Evolutionary conservation across 2,888 invertebrate genomes (phyloP).

Genomic region (Plebejus anna): DNA sequence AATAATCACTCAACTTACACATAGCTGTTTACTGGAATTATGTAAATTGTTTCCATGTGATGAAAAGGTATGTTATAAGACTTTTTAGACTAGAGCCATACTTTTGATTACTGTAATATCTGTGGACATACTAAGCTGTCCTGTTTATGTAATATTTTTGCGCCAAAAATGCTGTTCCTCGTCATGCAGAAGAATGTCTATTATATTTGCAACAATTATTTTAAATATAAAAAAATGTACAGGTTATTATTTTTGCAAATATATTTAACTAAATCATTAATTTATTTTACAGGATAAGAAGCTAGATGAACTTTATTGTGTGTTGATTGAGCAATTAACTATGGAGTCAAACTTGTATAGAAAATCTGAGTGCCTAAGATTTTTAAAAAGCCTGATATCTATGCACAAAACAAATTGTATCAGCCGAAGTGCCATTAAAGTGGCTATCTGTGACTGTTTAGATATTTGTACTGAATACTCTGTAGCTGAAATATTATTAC

Average conservation of each 20-base stretch:
- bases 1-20: constrained; percentile 51
- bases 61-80: constrained; percentile 47
- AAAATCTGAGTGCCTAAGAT: constrained; percentile 55
- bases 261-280: neutral
- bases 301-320: constrained; percentile 53
- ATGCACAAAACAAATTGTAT: constrained; percentile 57
- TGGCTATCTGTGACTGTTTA: constrained; percentile 57
- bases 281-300: constrained; percentile 50
- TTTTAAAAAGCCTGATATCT: constrained; percentile 51
- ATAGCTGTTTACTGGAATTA: constrained; percentile 50
- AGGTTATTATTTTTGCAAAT: neutral
- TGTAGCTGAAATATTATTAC: constrained; percentile 55
- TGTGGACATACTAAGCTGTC: neutral
- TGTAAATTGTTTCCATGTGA: constrained; percentile 50
- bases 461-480: constrained; percentile 55
- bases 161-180: too few relatives aligned
- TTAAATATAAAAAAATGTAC: neutral
- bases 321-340: constrained; percentile 53
- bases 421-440: constrained; percentile 50
- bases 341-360: constrained; percentile 61
- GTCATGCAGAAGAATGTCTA: too few relatives aligned
- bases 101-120: neutral
- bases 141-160: neutral
- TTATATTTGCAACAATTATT: too few relatives aligned
- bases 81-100: neutral